Base-by-base conservation (phyloP, 2,113 vertebrate genomes). In the Fulmarus glacialis region DNA sequence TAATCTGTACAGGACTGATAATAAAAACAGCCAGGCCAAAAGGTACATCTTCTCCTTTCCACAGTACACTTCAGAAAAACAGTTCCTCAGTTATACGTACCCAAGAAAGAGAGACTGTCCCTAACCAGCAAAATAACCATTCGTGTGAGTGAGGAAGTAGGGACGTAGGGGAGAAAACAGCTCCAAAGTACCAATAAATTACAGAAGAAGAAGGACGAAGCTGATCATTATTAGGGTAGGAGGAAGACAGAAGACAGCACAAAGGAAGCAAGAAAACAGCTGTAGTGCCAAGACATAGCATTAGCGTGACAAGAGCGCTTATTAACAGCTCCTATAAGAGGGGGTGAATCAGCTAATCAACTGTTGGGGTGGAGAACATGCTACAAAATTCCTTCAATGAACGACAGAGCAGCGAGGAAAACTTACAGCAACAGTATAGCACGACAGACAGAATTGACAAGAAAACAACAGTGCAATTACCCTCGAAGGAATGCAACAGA, bases 11-110 rank as follows among this genome's bases (percentile, higher is more conserved):
- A 62, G 45, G 58, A 64, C 21, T 62, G 38, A 34, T 15, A 78
- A 53, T 22, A 87, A 81, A 63, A 66, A 5, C 45, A 89, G 27
- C 6, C 36, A 78, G 11, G 21, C 12, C 53, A 89, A 77, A 83
- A 43, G 30, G 16, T 83, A 12, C 26, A 72, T 12, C 12, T 40
- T 72, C 21, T 86, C 6, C 38, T 89, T 94, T 70, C 83, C 45
- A 71, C 24, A 9, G 27, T 6, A 15, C 16, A 21, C 15, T 52
- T 62, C 3, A 47, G 42, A 63, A 45, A 45, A 67, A 58, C 11
- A 26, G 40, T 40, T 88, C 29, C 36, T 43, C 59, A n/a, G 27
- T 80, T 68, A 27, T 11, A 79, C 0, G 0, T 58, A 74, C 26
- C 9, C 52, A 59, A 63, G 55, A 89, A 79, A 80, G 53, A 64